phyloP scores from a whole-genome alignment of 1,140 invertebrate genomes.

The Drosophila bocki region DNA sequence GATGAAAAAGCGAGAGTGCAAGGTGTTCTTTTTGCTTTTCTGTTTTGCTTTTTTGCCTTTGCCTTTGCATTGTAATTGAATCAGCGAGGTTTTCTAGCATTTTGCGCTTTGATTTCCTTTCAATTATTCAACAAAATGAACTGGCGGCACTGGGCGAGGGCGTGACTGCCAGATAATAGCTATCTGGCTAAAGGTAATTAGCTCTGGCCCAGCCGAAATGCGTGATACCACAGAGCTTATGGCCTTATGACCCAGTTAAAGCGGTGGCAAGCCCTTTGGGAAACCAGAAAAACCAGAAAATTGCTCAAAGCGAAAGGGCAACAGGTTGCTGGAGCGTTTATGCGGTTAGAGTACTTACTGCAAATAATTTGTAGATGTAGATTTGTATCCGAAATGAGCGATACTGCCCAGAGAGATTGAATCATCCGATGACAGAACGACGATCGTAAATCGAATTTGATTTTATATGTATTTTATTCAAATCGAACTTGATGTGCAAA shows the following conservation, averaged over 20 bases:
- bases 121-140: slow-evolving; percentile 64
- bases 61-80: slow-evolving; percentile 43
- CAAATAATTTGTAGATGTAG: slow-evolving; percentile 11
- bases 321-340: slow-evolving; percentile 31
- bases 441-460: slow-evolving; percentile 57
- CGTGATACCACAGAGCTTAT: slow-evolving; percentile 41
- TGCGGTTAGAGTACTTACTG: slow-evolving; percentile 22
- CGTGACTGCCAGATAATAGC: slow-evolving; percentile 48
- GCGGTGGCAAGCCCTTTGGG: slow-evolving; percentile 53
- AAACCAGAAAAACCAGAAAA: slow-evolving; percentile 48
- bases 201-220: slow-evolving; percentile 18
- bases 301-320: slow-evolving; percentile 16
- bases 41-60: slow-evolving; percentile 1
- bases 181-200: slow-evolving; percentile 40
- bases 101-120: slow-evolving; percentile 61
- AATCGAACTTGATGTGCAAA: slow-evolving; percentile 55
- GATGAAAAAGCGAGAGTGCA: slow-evolving; percentile 8
- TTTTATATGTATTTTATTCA: slow-evolving; percentile 71
- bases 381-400: slow-evolving; percentile 19
- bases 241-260: slow-evolving; percentile 60
- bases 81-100: slow-evolving; percentile 24
- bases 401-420: slow-evolving; percentile 18
- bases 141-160: slow-evolving; percentile 15
- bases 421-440: slow-evolving; percentile 38
- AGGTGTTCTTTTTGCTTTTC: slow-evolving; percentile 15